phyloP scores from a whole-genome alignment of 2,888 invertebrate species.

The Lamellibrachia columna region DNA sequence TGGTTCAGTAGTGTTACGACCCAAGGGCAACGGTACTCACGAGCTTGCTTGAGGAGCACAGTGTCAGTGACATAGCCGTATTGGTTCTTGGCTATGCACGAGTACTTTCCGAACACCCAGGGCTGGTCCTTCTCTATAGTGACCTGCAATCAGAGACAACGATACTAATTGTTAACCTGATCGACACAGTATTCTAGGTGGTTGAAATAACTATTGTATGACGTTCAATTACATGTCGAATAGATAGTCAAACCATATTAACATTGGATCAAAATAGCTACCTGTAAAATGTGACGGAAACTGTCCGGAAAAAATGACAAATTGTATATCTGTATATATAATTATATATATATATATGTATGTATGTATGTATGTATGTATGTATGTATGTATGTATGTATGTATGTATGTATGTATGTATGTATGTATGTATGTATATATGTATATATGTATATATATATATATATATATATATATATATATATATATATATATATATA shows the following conservation, averaged over 20 bases:
- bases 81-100: slow-evolving; percentile 39
- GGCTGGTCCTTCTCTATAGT: slow-evolving; percentile 28
- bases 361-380: too few relatives aligned
- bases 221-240: neutral
- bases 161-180: neutral
- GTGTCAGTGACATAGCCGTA: slow-evolving; percentile 28
- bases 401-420: too few relatives aligned
- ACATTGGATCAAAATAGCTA: neutral
- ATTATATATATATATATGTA: too few relatives aligned
- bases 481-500: neutral
- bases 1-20: too few relatives aligned
- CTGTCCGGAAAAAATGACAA: neutral
- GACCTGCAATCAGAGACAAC: slow-evolving; percentile 23
- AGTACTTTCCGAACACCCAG: slow-evolving; percentile 35
- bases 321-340: neutral
- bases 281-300: neutral
- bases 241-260: neutral
- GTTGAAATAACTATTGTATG: neutral
- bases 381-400: too few relatives aligned
- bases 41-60: slow-evolving; percentile 35
- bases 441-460: neutral
- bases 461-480: neutral
- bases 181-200: neutral
- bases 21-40: slow-evolving; percentile 28
- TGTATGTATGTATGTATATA: neutral